Percentiles rank a stretch among this genome's conserved stretches.
phyloP scores from a whole-genome alignment of 2,113 vertebrate genomes.

The Silurus asotus region DNA sequence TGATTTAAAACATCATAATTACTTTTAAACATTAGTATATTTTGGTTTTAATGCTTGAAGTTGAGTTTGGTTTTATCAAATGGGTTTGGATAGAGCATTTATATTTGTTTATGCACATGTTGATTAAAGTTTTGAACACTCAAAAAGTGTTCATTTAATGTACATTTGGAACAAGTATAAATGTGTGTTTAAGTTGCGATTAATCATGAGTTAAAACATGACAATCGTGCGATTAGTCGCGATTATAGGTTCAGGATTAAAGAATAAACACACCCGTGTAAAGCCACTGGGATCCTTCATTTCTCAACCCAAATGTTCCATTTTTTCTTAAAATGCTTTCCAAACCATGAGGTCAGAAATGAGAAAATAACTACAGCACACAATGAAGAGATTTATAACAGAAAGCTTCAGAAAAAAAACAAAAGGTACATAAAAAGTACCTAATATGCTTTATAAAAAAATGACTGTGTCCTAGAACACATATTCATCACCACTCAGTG shows the following conservation, averaged over 20 bases:
- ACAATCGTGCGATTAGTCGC: too few species aligned
- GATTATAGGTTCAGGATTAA: background rate
- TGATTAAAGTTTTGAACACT: too few species aligned
- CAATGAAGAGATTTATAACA: background rate
- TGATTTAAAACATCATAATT: too few species aligned
- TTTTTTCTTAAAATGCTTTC: background rate
- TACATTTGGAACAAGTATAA: too few species aligned
- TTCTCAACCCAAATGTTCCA: background rate
- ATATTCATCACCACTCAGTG: conserved; percentile 2
- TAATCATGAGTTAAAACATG: too few species aligned
- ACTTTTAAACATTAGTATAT: too few species aligned
- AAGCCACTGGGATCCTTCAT: background rate
- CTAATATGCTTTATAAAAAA: background rate
- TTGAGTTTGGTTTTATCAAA: too few species aligned
- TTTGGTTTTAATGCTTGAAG: too few species aligned
- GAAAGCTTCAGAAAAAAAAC: background rate
- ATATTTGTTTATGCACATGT: too few species aligned
- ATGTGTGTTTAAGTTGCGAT: too few species aligned
- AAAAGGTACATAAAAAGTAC: background rate
- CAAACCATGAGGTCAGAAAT: background rate
- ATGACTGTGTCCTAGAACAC: background rate
- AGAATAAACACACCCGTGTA: background rate
- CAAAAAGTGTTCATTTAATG: too few species aligned
- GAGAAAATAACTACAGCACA: background rate
- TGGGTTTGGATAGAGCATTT: too few species aligned